Evolutionary conservation across 2,797 vertebrate species (phyloP).

Genomic region (Pantherophis alleghaniensis): DNA sequence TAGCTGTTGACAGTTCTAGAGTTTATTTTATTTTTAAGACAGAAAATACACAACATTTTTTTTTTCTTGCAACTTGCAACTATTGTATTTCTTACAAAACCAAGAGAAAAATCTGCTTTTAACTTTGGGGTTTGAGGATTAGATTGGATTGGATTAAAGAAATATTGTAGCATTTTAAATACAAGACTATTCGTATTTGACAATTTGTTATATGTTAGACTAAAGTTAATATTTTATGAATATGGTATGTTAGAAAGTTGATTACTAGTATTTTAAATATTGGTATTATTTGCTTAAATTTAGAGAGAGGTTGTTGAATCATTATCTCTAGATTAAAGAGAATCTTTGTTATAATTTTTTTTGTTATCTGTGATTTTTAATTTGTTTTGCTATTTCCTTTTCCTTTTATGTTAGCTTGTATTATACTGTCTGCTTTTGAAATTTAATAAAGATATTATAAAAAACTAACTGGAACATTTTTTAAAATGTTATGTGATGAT

Average conservation of each 20-base stretch:
- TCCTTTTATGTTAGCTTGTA: too few species aligned
- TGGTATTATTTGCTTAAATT: neutral
- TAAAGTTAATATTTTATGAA: neutral
- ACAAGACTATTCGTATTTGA: neutral
- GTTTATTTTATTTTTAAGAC: neutral
- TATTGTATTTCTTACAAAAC: neutral
- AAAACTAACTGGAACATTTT: too few species aligned
- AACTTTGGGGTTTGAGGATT: neutral
- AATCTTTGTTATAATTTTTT: neutral
- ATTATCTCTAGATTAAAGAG: neutral
- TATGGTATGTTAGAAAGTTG: neutral
- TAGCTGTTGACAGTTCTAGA: neutral
- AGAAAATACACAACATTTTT: neutral
- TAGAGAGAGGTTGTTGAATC: neutral
- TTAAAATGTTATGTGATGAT: too few species aligned
- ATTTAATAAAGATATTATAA: too few species aligned
- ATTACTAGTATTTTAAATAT: neutral
- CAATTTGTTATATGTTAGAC: neutral
- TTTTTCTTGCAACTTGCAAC: neutral
- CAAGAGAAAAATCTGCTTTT: neutral
- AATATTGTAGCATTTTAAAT: neutral
- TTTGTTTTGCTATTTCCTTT: too few species aligned
- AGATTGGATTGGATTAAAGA: neutral
- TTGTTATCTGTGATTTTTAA: too few species aligned
- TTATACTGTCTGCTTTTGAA: too few species aligned